Percentiles rank a stretch among this genome's conserved stretches.
phyloP scores from a whole-genome alignment of 2,888 invertebrate genomes.

The Noctua janthe region DNA sequence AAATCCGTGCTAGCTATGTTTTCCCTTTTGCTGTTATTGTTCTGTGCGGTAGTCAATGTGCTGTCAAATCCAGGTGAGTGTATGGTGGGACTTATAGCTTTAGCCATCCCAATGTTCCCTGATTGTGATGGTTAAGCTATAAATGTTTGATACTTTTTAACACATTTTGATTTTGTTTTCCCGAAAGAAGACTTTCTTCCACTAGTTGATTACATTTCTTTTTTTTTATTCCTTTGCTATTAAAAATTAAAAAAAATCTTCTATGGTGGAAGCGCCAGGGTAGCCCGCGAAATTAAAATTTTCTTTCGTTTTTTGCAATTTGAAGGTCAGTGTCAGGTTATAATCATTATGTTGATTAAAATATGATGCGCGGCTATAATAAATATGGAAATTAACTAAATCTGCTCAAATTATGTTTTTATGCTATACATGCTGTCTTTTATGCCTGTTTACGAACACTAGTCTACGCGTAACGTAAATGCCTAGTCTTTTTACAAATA shows the following conservation, averaged over 20 bases:
- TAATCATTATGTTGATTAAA: too few species aligned
- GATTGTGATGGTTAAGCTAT: not conserved
- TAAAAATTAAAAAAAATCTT: too few species aligned
- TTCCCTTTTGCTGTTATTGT: constrained; percentile 40
- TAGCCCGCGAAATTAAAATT: too few species aligned
- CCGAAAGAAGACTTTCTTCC: too few species aligned
- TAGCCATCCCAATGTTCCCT: not conserved
- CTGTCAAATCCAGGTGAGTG: constrained; percentile 57
- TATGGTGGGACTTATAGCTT: not conserved
- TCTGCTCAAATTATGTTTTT: constrained; percentile 11
- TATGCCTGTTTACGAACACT: not conserved
- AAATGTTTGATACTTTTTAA: not conserved
- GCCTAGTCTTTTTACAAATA: too few species aligned
- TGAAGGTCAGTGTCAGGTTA: too few species aligned
- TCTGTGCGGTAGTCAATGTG: constrained; percentile 37
- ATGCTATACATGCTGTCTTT: not conserved
- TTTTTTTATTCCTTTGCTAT: not conserved
- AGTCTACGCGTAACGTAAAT: not conserved
- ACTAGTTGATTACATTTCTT: too few species aligned
- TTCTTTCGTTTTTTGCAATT: too few species aligned
- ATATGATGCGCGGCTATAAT: too few species aligned
- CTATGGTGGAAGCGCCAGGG: too few species aligned
- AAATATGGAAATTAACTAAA: not conserved
- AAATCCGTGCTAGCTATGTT: constrained; percentile 40
- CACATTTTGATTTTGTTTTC: too few species aligned